Evolutionary conservation across 2,797 vertebrate genomes (phyloP).

Genomic region (Propithecus deckenii): DNA sequence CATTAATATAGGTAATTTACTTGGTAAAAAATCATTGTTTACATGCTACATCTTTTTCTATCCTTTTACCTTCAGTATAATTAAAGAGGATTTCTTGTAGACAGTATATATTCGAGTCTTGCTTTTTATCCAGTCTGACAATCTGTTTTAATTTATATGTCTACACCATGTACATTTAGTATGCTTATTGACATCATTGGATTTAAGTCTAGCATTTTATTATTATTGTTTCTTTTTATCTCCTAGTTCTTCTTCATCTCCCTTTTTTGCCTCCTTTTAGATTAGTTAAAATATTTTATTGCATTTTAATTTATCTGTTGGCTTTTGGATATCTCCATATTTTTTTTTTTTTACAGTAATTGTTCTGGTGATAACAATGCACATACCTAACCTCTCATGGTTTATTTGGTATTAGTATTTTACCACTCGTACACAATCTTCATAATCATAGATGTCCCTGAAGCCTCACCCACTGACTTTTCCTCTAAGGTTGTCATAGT

Average conservation of each 20-base stretch:
- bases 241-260: background rate
- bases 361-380: background rate
- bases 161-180: no score
- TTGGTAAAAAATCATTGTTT: background rate
- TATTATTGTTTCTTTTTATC: background rate
- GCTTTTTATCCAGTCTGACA: no score
- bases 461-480: background rate
- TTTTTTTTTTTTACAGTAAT: background rate
- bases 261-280: background rate
- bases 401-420: background rate
- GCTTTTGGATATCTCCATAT: background rate
- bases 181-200: background rate
- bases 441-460: background rate
- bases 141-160: no score
- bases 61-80: background rate
- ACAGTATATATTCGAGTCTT: no score
- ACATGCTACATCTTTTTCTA: background rate
- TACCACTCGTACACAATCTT: background rate
- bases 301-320: background rate
- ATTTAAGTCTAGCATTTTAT: background rate
- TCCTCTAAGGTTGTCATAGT: background rate
- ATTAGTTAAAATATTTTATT: background rate
- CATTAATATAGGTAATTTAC: background rate
- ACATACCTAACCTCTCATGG: background rate
- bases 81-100: no score